Conservation (phyloP, 1,140 invertebrate species). For the Cotesia vestalis region DNA sequence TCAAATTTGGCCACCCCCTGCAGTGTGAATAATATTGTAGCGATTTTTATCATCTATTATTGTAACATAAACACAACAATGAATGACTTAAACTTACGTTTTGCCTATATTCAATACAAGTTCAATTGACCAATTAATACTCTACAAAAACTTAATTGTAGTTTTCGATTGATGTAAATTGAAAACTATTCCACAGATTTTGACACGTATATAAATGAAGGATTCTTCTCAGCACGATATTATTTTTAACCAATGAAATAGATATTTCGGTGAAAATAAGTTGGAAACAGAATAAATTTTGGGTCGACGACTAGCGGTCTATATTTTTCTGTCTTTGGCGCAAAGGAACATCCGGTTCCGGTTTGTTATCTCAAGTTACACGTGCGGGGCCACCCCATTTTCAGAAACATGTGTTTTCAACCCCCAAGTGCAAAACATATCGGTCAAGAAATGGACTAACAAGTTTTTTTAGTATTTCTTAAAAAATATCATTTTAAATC, state of each 20-base stretch:
- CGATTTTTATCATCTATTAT: too few relatives aligned
- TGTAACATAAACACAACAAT: too few relatives aligned
- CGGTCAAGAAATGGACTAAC: background rate
- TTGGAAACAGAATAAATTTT: background rate
- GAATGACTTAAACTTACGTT: too few relatives aligned
- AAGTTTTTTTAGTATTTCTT: background rate
- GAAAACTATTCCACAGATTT: too few relatives aligned
- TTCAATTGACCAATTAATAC: too few relatives aligned
- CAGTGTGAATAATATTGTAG: too few relatives aligned
- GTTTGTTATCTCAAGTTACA: conserved; percentile 57
- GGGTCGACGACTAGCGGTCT: conserved; percentile 12
- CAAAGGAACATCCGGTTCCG: conserved; percentile 54
- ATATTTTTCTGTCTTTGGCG: conserved; percentile 43
- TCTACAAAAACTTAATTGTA: too few relatives aligned
- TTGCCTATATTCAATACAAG: too few relatives aligned
- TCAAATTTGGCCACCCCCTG: too few relatives aligned
- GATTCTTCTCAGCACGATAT: background rate
- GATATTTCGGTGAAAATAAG: too few relatives aligned
- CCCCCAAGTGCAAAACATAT: conserved; percentile 25
- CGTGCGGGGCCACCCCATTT: conserved; percentile 48
- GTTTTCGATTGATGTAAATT: too few relatives aligned
- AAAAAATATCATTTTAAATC: background rate
- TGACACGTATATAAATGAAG: background rate
- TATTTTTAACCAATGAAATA: background rate
- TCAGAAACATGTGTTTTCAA: conserved; percentile 52